These are phyloP conservation scores for Muntiacus reevesi DNA, from an alignment of 2,113 vertebrate genomes.

Conservation along the genomic window DNA sequence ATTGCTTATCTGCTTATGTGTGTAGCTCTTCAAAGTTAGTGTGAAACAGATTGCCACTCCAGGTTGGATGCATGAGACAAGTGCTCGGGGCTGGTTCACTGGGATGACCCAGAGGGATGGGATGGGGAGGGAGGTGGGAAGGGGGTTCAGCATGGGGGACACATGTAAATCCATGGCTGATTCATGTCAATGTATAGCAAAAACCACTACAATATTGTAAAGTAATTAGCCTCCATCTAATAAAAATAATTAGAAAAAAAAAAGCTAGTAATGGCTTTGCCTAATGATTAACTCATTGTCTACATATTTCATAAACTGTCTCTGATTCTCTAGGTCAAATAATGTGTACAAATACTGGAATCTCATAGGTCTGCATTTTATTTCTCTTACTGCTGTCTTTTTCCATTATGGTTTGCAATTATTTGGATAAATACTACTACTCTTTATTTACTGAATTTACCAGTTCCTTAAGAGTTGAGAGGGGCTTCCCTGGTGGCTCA, in stretches of 20 bases:
- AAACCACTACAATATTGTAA: too few species aligned
- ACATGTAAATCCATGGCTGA: too few species aligned
- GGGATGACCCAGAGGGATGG: too few species aligned
- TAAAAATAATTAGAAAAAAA: too few species aligned
- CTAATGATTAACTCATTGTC: not conserved
- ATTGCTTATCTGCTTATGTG: not conserved
- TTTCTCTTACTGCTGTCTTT: not conserved
- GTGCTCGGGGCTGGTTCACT: too few species aligned
- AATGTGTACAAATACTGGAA: not conserved
- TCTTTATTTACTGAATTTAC: not conserved
- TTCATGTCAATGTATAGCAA: too few species aligned
- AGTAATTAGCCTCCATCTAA: too few species aligned
- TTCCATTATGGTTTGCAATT: not conserved
- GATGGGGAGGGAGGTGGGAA: too few species aligned
- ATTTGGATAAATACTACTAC: not conserved
- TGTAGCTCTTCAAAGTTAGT: not conserved
- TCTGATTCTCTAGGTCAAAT: not conserved
- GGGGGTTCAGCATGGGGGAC: too few species aligned
- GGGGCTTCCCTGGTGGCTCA: not conserved
- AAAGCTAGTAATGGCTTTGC: not conserved
- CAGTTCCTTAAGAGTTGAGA: not conserved
- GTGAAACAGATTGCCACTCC: too few species aligned
- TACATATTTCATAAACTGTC: not conserved
- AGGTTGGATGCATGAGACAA: too few species aligned
- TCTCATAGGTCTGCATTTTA: rapidly evolving